Conservation (phyloP, 2,113 vertebrate genomes). For the Neomonachus schauinslandi region DNA sequence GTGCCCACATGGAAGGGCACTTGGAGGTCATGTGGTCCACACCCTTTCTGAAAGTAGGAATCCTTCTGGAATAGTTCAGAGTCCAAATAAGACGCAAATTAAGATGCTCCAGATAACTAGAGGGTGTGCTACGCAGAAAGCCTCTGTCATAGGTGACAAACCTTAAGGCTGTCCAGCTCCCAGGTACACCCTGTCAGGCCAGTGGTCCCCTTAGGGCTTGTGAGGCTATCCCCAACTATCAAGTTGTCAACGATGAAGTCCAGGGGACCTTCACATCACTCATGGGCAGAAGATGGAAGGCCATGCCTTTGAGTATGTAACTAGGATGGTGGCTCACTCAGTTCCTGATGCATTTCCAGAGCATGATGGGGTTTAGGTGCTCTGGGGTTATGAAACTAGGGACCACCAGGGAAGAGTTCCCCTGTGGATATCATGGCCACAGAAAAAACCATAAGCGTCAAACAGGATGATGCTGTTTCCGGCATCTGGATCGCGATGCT, state of each 20-base stretch:
- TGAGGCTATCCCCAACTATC: not conserved
- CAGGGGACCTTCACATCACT: not conserved
- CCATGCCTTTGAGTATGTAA: not conserved
- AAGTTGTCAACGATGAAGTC: constrained; percentile 9
- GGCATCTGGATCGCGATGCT: not conserved
- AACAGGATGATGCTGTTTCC: not conserved
- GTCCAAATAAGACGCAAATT: not conserved
- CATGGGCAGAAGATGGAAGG: constrained; percentile 23
- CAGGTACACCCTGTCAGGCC: not conserved
- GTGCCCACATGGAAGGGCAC: not conserved
- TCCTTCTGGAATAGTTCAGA: not conserved
- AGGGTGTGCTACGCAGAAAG: not conserved
- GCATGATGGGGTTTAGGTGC: not conserved
- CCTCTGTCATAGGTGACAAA: not conserved
- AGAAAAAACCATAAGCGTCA: not conserved
- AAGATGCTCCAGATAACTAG: not conserved
- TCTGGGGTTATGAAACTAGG: not conserved
- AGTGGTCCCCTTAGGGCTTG: not conserved
- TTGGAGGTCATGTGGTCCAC: not conserved
- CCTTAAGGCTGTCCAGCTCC: not conserved
- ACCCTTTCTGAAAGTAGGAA: not conserved
- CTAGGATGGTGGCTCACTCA: not conserved
- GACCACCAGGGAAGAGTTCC: not conserved
- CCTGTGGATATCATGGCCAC: not conserved
- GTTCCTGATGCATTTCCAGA: not conserved